A percentile compares a stretch with the other conserved stretches of the same genome.
These are phyloP conservation scores for Drosophila rufa DNA, from an alignment of 1,140 invertebrate genomes.

Conservation along the genomic window DNA sequence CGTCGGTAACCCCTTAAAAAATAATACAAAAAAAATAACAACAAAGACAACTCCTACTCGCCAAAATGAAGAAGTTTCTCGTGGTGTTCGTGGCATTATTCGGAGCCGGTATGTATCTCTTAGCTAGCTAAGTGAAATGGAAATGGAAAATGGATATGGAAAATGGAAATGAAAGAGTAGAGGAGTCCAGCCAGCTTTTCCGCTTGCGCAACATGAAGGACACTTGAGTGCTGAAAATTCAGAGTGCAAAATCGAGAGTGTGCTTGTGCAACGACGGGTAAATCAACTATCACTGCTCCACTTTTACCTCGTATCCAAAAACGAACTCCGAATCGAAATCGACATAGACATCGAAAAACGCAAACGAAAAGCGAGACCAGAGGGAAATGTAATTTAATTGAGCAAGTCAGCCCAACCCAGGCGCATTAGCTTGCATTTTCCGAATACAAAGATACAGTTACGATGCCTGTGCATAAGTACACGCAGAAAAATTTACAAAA, in stretches of 20 bases:
- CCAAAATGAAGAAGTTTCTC: conserved; percentile 85
- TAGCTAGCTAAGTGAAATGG: conserved; percentile 62
- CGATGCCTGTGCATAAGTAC: neutral
- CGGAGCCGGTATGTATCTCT: conserved; percentile 85
- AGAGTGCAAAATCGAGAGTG: conserved; percentile 70
- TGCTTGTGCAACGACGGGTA: conserved; percentile 75
- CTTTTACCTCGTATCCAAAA: conserved; percentile 55
- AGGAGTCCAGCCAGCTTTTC: conserved; percentile 40
- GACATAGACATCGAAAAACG: conserved; percentile 44
- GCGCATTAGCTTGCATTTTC: conserved; percentile 72
- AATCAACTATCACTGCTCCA: conserved; percentile 80
- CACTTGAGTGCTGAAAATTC: conserved; percentile 64
- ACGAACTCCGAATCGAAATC: conserved; percentile 30
- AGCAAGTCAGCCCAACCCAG: conserved; percentile 54
- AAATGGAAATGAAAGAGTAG: conserved; percentile 9
- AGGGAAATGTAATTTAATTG: conserved; percentile 57
- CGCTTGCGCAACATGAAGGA: conserved; percentile 74
- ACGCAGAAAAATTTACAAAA: neutral
- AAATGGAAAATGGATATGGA: conserved; percentile 18
- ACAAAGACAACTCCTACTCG: conserved; percentile 28
- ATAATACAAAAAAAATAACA: conserved; percentile 23
- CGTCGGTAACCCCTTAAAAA: conserved; percentile 48
- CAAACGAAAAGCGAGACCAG: conserved; percentile 61
- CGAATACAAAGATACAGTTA: conserved; percentile 14
- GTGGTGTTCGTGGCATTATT: conserved; percentile 85